Evolutionary conservation across 2,113 vertebrate genomes (phyloP), one percentile per base, ranked within the genome.

Genomic region (Picathartes gymnocephalus): DNA sequence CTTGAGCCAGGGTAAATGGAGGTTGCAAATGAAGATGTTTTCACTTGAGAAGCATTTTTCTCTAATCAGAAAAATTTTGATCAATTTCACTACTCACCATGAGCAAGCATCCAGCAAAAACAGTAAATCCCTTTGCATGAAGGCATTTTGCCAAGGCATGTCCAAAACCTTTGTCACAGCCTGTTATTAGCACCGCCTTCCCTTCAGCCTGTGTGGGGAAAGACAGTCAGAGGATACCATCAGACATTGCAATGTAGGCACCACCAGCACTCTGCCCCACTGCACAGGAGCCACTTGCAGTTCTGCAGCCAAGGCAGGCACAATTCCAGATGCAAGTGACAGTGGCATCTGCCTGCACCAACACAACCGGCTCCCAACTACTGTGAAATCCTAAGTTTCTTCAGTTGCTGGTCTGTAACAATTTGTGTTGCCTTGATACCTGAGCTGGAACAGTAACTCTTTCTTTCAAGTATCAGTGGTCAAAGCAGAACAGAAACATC

Each of bases 101-200:
- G 2, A 98, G 92, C 42, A 99, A 96, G 71, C 98, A 99, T 53
- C 98, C 98, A 23, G 99, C 99, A 91, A 99, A 99, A 83, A 98
- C 98, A 1, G 97, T 98, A 97, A 99, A 99, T 45, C 98, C 98
- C 15, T 98, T 89, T 27, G 96, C 92, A 44, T 99, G 98, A 39
- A 99, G 96, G 74, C 93, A 97, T 92, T 98, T 98, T 68, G 99
- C 98, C 42, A 99, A 97, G 30, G 98, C 98, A 39, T 97, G 97
- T 47, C 99, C 99, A 88, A 99, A 99, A 12, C 99, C 98, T 71
- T 96, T 97, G 96, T 99, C 98, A 66, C 99, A 99, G 61, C 98
- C 98, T 19, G 99, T 99, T 69, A 99, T 95, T 5, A 99, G 92
- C 73, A 99, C 98, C 0, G 97, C 97, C 96, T 98, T 99, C 6